A percentile compares a stretch with the other conserved stretches of the same genome.
phyloP scores from a whole-genome alignment of 1,140 invertebrate species.

The Trissolcus basalis region DNA sequence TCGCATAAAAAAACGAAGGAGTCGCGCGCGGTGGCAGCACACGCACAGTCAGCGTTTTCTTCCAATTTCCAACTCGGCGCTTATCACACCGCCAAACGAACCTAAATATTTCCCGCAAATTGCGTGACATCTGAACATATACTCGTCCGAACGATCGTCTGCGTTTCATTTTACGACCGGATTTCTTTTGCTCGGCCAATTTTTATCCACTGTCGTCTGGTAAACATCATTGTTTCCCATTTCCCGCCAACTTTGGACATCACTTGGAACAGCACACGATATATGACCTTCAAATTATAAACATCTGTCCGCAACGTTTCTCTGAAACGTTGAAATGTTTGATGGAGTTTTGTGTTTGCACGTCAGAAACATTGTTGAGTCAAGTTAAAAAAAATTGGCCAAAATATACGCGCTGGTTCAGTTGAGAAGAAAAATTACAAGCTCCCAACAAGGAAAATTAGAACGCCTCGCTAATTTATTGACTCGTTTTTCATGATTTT shows the following conservation, averaged over 20 bases:
- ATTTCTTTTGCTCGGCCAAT: not conserved
- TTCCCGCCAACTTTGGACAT: no score
- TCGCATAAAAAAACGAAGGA: conserved; percentile 69
- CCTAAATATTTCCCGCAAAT: conserved; percentile 48
- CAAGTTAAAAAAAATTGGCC: conserved; percentile 30
- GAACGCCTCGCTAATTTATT: conserved; percentile 64
- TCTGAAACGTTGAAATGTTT: no score
- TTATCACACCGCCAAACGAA: conserved; percentile 33
- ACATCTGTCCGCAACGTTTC: conserved; percentile 10
- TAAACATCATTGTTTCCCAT: no score
- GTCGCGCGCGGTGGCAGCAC: conserved; percentile 61
- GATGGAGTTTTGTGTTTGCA: conserved; percentile 37
- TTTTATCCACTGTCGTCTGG: not conserved
- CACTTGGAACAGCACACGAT: no score
- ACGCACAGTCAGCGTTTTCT: conserved; percentile 69
- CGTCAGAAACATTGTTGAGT: conserved; percentile 53
- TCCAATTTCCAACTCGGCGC: conserved; percentile 51
- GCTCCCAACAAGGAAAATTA: conserved; percentile 30
- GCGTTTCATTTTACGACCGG: not conserved
- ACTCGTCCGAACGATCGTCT: conserved; percentile 7
- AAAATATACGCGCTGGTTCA: conserved; percentile 21
- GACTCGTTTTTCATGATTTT: conserved; percentile 68
- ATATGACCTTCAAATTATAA: not conserved
- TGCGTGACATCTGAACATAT: conserved; percentile 22
- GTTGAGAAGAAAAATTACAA: conserved; percentile 28